Percentiles rank a stretch among this genome's conserved stretches.
phyloP scores from a whole-genome alignment of 2,888 invertebrate species.

The Phytoseiulus persimilis region DNA sequence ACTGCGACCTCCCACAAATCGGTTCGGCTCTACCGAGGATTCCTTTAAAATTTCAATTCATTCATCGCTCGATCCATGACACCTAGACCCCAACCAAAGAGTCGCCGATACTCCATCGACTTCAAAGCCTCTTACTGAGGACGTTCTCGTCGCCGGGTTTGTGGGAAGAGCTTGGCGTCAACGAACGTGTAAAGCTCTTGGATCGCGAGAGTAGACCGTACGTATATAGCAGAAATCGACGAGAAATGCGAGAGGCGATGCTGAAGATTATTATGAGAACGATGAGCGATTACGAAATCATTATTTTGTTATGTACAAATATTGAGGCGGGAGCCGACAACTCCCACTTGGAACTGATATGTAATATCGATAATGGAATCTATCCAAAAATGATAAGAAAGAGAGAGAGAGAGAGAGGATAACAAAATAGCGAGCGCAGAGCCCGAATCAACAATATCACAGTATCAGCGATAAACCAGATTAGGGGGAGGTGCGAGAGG shows the following conservation, averaged over 20 bases:
- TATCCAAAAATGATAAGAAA: background rate
- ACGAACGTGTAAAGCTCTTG: background rate
- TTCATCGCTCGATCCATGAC: background rate
- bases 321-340: background rate
- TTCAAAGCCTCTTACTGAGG: background rate
- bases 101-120: background rate
- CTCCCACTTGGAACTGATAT: background rate
- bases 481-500: background rate
- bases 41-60: too few species aligned
- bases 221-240: background rate
- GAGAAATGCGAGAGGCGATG: background rate
- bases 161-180: background rate
- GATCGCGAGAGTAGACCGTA: background rate
- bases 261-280: background rate
- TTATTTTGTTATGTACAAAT: conserved; percentile 39
- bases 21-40: too few species aligned
- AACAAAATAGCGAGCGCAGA: background rate
- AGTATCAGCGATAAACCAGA: background rate
- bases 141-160: background rate
- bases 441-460: background rate
- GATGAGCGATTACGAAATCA: background rate
- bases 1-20: too few species aligned
- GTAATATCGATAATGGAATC: background rate
- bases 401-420: background rate
- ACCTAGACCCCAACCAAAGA: background rate